Base-by-base conservation (phyloP, 2,113 vertebrate species). In the Tupaia tana region DNA sequence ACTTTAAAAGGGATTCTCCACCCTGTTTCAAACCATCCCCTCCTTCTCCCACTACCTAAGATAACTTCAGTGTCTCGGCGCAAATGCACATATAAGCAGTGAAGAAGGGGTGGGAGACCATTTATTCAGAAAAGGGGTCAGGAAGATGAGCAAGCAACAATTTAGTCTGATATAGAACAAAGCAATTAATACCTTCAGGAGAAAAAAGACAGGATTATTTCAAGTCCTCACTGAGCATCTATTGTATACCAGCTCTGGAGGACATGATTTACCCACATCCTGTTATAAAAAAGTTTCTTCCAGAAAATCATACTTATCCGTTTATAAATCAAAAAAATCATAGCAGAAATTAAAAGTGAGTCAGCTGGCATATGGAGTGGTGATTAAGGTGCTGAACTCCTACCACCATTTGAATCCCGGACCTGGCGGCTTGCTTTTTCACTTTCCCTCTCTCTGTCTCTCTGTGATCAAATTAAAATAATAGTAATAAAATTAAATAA, bases 321-420 rank as follows among this genome's bases (percentile, higher is more conserved):
- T 92, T 92, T 77, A 78, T 85, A 88, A 88, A 78, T 59, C 63
- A 34, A 27, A 4, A 91, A 70, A 91, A 34, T 86, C 77, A 84
- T 90, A 94, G 25, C 59, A 92, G 84, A 93, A 78, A 59, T 79
- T 22, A 52, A 93, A 92, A 94, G 24, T 43, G 7, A 89, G 7
- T n/a, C 74, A 56, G 9, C 31, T 43, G 43, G 43, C 43, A 43
- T 43, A 43, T 43, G 43, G 43, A 43, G 43, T 43, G 43, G 43
- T 43, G 43, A 43, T 43, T 43, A 43, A 43, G 43, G 43, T 43
- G 43, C 43, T 43, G 43, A 6, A 43, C 43, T 43, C 4, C 43
- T 43, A 43, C 43, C 43, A 43, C 43, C 43, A 43, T 43, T 43
- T 43, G 43, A 43, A 43, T 43, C 43, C 43, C 6, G 43, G 43